Evolutionary conservation across 2,797 vertebrate species (phyloP), one percentile per base, ranked within the genome.

Genomic region (Manis javanica): DNA sequence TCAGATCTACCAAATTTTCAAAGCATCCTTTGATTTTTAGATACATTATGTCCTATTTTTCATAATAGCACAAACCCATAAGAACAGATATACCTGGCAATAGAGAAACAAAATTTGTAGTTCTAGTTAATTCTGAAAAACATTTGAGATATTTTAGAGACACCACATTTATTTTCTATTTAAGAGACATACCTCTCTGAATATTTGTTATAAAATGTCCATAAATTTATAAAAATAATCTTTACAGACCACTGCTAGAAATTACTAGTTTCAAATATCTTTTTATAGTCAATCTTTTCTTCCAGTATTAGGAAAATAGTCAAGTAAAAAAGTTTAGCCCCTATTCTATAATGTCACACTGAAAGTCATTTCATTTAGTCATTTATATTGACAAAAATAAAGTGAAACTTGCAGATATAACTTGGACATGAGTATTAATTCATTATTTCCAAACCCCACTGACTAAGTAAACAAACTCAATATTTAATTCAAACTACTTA

Each of bases 101-200:
- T 53, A 53, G 5, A 72, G 46, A 94, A 51, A 85, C 14, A 59
- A 0, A 61, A 15, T 79, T 89, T 90, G 19, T 92, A 46, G 51
- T 94, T 92, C n/a, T 92, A 46, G 74, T 66, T 72, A 24, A 53
- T 55, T 90, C 1, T 79, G 42, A 71, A 84, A 87, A 83, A 64
- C 16, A 85, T 49, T 71, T 89, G n/a, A 81, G 37, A 74, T 90
- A 72, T 61, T 16, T 12, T 46, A 46, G 19, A 46, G 34, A 68
- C 0, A 46, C 2, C 11, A 12, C 5, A 2, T 37, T 86, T 77
- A 68, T 64, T 87, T 86, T 34, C 16, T 29, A 53, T 37, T 63
- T 63, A 75, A 68, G 7, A 66, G 16, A 12, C 4, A 23, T 23
- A 39, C 69, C 3, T 37, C 23, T 83, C 57, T 39, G 29, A 89